These are phyloP conservation scores for Acanthornis magna DNA, from an alignment of 2,797 vertebrate species.

Conservation along the genomic window DNA sequence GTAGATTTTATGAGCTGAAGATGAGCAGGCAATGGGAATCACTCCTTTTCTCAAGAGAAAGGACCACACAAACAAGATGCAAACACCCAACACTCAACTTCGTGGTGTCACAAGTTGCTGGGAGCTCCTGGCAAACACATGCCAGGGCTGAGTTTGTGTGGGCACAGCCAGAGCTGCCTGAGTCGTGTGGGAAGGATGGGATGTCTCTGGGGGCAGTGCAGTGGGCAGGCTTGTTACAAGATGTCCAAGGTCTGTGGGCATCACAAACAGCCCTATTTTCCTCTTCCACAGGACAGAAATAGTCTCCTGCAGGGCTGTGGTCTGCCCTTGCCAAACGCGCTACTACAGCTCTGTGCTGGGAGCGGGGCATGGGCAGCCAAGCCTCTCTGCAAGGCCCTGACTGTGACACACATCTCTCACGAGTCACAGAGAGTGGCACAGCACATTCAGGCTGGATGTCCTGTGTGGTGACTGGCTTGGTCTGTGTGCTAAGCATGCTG, in stretches of 20 bases:
- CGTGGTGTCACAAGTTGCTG: background rate
- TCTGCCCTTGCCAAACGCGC: background rate
- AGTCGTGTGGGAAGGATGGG: background rate
- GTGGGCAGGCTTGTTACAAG: background rate
- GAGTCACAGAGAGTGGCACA: background rate
- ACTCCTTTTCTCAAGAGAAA: background rate
- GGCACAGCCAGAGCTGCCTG: conserved; percentile 7
- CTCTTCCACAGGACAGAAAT: background rate
- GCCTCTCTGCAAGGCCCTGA: background rate
- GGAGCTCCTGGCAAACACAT: background rate
- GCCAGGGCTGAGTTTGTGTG: conserved; percentile 5
- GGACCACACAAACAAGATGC: background rate
- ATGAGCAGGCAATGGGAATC: background rate
- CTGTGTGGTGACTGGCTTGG: background rate
- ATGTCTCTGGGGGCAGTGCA: background rate
- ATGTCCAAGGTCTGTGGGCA: background rate
- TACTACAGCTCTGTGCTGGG: background rate
- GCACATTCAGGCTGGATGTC: background rate
- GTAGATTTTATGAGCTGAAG: background rate
- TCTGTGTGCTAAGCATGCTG: background rate
- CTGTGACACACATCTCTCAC: background rate
- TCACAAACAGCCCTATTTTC: background rate
- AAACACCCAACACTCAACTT: background rate
- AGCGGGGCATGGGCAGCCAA: background rate
- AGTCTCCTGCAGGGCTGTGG: background rate